These are phyloP conservation scores for Oryzias celebensis DNA, from an alignment of 2,113 vertebrate species.

Conservation along the genomic window DNA sequence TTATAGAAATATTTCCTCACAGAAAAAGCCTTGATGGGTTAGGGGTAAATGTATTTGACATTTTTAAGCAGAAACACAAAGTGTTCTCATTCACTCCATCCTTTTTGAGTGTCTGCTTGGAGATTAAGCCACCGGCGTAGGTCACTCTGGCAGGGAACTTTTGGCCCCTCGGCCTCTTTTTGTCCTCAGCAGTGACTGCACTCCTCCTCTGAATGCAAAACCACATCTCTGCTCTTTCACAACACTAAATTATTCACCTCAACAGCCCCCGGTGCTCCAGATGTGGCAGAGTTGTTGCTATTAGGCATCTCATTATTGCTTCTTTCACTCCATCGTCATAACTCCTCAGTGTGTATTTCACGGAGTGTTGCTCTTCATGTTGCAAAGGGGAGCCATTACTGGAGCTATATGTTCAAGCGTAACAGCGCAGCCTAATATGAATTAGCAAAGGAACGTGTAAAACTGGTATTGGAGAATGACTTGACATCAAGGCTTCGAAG, in stretches of 20 bases:
- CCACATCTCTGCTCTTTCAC: slow-evolving; percentile 52
- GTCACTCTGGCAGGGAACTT: not conserved
- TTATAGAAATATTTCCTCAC: not conserved
- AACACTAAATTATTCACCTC: slow-evolving; percentile 71
- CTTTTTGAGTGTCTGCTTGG: too few relatives aligned
- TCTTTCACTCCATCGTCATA: slow-evolving; percentile 13
- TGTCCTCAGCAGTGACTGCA: not conserved
- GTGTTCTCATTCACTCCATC: not conserved
- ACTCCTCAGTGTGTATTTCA: slow-evolving; percentile 23
- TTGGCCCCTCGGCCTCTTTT: not conserved
- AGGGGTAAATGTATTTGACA: too few relatives aligned
- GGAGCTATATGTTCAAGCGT: slow-evolving; percentile 1
- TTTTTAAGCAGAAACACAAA: not conserved
- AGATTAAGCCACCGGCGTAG: too few relatives aligned
- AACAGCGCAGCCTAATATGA: slow-evolving; percentile 21
- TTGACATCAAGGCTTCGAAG: not conserved
- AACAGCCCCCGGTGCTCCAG: slow-evolving; percentile 42
- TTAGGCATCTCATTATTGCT: slow-evolving; percentile 37
- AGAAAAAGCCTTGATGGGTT: not conserved
- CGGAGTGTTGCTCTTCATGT: not conserved
- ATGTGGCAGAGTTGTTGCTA: slow-evolving; percentile 50
- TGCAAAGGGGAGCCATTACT: slow-evolving; percentile 13
- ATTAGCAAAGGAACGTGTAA: slow-evolving; percentile 11
- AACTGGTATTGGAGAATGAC: not conserved
- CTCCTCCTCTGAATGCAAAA: slow-evolving; percentile 37